Conservation (phyloP, 1,140 invertebrate species). For the Hyles euphorbiae region DNA sequence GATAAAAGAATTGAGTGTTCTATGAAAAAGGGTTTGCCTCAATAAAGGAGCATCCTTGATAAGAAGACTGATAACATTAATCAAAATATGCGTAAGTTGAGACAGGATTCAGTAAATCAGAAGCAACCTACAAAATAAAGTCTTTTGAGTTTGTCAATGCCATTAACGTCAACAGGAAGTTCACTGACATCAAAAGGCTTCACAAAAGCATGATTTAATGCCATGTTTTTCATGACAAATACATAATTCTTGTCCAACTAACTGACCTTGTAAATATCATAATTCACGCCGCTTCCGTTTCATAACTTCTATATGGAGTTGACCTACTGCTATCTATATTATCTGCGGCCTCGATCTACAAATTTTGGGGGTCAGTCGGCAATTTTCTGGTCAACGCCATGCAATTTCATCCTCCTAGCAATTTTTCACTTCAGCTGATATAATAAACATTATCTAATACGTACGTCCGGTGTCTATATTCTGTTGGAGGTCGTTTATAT, state of each 20-base stretch:
- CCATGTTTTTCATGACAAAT: too few species aligned
- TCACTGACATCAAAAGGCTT: too few species aligned
- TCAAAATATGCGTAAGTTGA: conserved; percentile 43
- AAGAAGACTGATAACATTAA: conserved; percentile 65
- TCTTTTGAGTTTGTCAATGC: too few species aligned
- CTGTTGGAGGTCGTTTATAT: neutral
- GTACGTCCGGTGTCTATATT: neutral
- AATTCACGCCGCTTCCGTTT: neutral
- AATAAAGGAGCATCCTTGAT: conserved; percentile 54
- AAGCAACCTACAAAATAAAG: neutral
- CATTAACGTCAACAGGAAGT: too few species aligned
- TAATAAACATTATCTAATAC: conserved; percentile 29
- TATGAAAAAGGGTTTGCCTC: conserved; percentile 53
- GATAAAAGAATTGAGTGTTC: too few species aligned
- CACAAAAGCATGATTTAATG: too few species aligned
- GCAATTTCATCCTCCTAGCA: conserved; percentile 49
- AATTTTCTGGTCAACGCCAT: conserved; percentile 66
- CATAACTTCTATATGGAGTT: neutral
- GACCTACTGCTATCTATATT: neutral
- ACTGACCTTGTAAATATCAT: neutral
- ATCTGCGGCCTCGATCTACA: neutral
- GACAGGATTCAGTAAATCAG: neutral
- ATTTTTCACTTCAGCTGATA: conserved; percentile 41
- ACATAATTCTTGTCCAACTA: too few species aligned
- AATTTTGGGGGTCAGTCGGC: conserved; percentile 27